Base-by-base conservation (phyloP, 2,888 invertebrate species). In the Onthophagus sagittarius region DNA sequence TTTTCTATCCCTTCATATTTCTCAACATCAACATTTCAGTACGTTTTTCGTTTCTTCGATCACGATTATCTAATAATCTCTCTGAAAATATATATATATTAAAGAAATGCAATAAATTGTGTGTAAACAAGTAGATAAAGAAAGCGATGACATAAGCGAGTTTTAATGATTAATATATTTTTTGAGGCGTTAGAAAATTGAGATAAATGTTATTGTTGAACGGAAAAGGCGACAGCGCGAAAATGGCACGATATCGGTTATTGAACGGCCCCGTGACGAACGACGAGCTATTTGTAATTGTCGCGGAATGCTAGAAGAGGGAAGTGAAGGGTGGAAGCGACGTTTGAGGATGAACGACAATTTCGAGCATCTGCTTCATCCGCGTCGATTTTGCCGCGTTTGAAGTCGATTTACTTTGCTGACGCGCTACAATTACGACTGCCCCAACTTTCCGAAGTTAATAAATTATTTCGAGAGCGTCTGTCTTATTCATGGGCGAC, bases 121-220 rank as follows among this genome's bases (percentile, higher is more conserved):
- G 67, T 23, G 67, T 67, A 67, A 67, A 67, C 67, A 67, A 67
- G 32, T 32, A 23, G 67, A 32, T 15, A 23, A n/a, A 11, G 31
- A 67, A 32, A 7, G 23, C 23, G 13, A 15, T 7, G 31, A 13
- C 67, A 7, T 11, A 23, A 67, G 13, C 67, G 11, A 13, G 31
- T n/a, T 15, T 71, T 3, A 23, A 23, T 23, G 69, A 72, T 72
- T 72, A 72, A 72, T 72, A 69, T 63, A 69, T 23, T 73, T 71
- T 73, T 73, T 71, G 64, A 65, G 73, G 67, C 69, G 65, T 71
- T 73, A 71, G 67, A 67, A 71, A 73, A 73, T 73, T 73, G 73
- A 73, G 73, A 73, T 73, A 73, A 73, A 73, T 73, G 71, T 67
- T 67, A 67, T 31, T 23, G 31, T 23, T 23, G 67, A 23, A 64